Conservation (phyloP, 2,113 vertebrate genomes). For the Patagioenas fasciata region DNA sequence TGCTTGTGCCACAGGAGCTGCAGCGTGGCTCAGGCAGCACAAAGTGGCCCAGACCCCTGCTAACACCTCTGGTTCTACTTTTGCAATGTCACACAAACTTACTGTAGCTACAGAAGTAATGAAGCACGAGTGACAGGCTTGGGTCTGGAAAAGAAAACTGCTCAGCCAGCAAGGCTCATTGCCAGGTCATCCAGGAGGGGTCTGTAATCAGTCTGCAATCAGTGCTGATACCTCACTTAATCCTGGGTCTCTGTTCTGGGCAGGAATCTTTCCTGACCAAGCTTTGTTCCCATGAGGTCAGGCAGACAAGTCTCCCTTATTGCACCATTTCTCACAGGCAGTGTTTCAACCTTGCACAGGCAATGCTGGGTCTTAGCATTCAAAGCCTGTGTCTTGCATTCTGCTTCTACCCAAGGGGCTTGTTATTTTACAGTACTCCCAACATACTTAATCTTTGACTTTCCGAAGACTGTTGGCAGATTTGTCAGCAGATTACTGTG, state of each 20-base stretch:
- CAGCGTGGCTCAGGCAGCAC: not conserved
- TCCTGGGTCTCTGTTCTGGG: not conserved
- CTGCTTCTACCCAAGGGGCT: not conserved
- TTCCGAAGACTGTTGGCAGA: not conserved
- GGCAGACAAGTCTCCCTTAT: not conserved
- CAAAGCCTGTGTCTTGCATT: not conserved
- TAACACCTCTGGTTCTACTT: not conserved
- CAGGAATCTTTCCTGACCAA: not conserved
- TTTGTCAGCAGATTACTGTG: not conserved
- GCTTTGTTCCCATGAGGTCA: not conserved
- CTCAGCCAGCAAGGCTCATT: not conserved
- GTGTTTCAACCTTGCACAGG: not conserved
- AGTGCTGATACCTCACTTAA: not conserved
- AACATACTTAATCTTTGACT: not conserved
- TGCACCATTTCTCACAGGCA: not conserved
- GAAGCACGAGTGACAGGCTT: not conserved
- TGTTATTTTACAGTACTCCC: not conserved
- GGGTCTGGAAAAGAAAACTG: not conserved
- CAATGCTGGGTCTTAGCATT: not conserved
- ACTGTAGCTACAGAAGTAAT: not conserved
- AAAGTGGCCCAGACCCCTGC: not conserved
- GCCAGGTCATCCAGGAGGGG: not conserved
- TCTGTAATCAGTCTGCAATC: not conserved
- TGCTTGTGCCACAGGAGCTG: not conserved
- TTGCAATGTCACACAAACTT: not conserved